Conservation (phyloP, 2,113 vertebrate genomes). For the Forbesichthys papilliferus region DNA sequence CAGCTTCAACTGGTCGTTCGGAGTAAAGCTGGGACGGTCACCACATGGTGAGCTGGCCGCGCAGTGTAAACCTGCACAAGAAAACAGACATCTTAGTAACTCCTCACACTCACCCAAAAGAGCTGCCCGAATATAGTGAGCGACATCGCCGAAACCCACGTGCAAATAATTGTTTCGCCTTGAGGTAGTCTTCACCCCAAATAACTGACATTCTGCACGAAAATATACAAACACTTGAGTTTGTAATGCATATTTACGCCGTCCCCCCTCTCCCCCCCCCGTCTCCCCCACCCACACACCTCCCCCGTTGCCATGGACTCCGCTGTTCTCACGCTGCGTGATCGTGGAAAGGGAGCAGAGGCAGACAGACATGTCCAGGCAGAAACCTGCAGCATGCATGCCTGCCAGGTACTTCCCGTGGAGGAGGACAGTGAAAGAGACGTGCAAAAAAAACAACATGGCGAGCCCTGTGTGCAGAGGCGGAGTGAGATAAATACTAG, state of each 20-base stretch:
- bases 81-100: slow-evolving; percentile 32
- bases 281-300: slow-evolving; percentile 24
- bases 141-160: neutral
- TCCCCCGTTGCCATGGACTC: slow-evolving; percentile 50
- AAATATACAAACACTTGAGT: slow-evolving; percentile 13
- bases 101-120: neutral
- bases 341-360: slow-evolving; percentile 53
- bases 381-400: slow-evolving; percentile 71
- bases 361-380: slow-evolving; percentile 71
- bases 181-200: slow-evolving; percentile 21
- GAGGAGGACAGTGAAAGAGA: slow-evolving; percentile 70
- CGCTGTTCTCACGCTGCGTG: slow-evolving; percentile 66
- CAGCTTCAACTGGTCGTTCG: slow-evolving; percentile 26
- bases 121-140: neutral
- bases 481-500: slow-evolving; percentile 31
- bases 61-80: slow-evolving; percentile 32
- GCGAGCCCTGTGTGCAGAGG: slow-evolving; percentile 29
- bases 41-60: slow-evolving; percentile 43
- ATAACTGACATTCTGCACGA: neutral
- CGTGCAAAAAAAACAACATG: slow-evolving; percentile 70
- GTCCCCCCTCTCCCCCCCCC: neutral
- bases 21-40: slow-evolving; percentile 26
- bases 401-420: slow-evolving; percentile 76
- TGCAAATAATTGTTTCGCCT: slow-evolving; percentile 6
- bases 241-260: slow-evolving; percentile 30